Evolutionary conservation across 2,113 vertebrate genomes (phyloP).

Genomic region (Neomonachus schauinslandi): DNA sequence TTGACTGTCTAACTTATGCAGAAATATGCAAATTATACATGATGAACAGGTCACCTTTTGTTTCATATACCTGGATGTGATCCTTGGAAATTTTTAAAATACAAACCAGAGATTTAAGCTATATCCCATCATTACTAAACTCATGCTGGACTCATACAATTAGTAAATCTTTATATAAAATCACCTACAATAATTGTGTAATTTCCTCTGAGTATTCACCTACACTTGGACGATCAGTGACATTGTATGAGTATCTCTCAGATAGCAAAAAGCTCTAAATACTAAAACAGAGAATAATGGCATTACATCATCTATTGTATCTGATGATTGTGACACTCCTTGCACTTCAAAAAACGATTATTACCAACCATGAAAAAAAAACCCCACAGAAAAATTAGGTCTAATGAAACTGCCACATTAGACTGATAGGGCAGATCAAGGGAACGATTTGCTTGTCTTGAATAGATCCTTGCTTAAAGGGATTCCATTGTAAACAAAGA

Average conservation of each 20-base stretch:
- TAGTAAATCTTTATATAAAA: conserved; percentile 31
- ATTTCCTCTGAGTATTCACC: conserved; percentile 39
- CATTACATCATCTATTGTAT: neutral
- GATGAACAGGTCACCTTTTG: neutral
- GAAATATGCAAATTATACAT: conserved; percentile 38
- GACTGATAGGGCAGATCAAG: neutral
- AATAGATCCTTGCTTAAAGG: neutral
- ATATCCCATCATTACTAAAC: conserved; percentile 39
- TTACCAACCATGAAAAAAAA: neutral
- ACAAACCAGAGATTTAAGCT: conserved; percentile 24
- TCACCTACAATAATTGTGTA: conserved; percentile 46
- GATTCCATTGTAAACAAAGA: neutral
- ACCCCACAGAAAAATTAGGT: neutral
- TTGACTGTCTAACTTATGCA: neutral
- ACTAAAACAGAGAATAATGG: conserved; percentile 22
- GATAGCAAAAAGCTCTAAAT: neutral
- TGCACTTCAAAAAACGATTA: neutral
- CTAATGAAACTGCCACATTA: neutral
- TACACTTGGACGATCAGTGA: neutral
- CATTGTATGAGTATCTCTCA: neutral
- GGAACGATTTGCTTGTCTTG: neutral
- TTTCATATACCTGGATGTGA: conserved; percentile 17
- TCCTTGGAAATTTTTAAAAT: conserved; percentile 14
- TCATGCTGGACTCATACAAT: neutral
- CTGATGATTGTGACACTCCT: neutral